These are phyloP conservation scores for Spodoptera frugiperda DNA, from an alignment of 1,140 invertebrate genomes.

Conservation along the genomic window DNA sequence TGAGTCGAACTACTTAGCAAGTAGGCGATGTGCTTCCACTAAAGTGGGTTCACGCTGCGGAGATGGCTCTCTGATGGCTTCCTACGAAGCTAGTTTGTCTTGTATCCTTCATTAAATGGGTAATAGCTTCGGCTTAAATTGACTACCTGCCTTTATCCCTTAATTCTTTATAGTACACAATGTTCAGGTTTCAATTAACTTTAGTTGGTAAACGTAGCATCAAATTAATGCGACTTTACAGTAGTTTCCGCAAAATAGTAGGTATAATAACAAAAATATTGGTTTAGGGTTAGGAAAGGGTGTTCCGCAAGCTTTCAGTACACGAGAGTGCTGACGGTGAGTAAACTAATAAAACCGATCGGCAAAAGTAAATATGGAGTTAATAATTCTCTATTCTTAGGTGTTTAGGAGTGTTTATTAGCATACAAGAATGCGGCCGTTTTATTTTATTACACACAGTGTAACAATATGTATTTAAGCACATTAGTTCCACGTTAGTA, in stretches of 20 bases:
- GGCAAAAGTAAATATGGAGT: background rate
- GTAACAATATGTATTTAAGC: no score
- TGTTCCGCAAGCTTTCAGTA: constrained; percentile 24
- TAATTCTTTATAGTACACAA: constrained; percentile 50
- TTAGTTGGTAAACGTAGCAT: background rate
- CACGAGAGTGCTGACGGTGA: constrained; percentile 13
- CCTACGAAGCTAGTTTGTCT: constrained; percentile 64
- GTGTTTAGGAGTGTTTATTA: background rate
- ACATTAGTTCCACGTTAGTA: no score
- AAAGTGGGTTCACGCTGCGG: constrained; percentile 62
- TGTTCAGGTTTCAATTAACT: constrained; percentile 57
- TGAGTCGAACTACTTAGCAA: constrained; percentile 66
- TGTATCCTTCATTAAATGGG: constrained; percentile 64
- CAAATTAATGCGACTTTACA: constrained; percentile 35
- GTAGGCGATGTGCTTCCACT: constrained; percentile 57
- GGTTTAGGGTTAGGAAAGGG: constrained; percentile 14
- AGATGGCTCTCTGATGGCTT: constrained; percentile 63
- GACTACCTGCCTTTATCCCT: constrained; percentile 44
- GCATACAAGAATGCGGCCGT: no score
- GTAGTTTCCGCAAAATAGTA: constrained; percentile 10
- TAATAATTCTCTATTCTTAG: background rate
- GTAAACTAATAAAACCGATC: constrained; percentile 1
- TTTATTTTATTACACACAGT: background rate
- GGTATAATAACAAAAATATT: constrained; percentile 17
- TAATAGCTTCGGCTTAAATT: constrained; percentile 53